Evolutionary conservation across 2,888 invertebrate genomes (phyloP), one percentile per base, ranked within the genome.

Genomic region (Panzeria rudis): DNA sequence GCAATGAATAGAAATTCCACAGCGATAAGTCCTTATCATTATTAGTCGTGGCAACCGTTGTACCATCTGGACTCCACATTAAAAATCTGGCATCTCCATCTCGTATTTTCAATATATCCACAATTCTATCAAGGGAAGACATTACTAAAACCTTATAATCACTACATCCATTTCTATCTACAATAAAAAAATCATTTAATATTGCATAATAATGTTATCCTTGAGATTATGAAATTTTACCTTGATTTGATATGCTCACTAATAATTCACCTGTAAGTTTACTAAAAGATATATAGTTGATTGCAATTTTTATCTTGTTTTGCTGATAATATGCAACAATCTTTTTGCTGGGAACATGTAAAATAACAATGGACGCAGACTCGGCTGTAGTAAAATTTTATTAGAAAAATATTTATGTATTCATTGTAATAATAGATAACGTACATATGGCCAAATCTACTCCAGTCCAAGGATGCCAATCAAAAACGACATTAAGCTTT

Each of bases 391-490:
- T 44, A 73, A 69, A 68, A 52, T 6, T 52, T 32, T n/a, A 9
- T 47, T 13, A 47, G n/a, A 6, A 23, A 23, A 17, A 23, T n/a
- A 20, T 13, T 5, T 61, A 23, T 25, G 5, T 29, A 2, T 29
- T 5, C 5, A 29, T 29, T 29, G 29, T 4, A 29, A 29, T 29
- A 6, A 4, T 17, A 17, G 7, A 13, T 29, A 56, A 87, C 90
- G 88, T 86, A 92, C 93, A 88, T 78, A 93, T 89, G 0, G 90
- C 92, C 69, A 93, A 88, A 84, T 93, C 90, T 2, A 90, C 90
- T 25, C 91, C 92, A 23, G 91, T 91, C 93, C 93, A 93, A 1
- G 93, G 93, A 89, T 93, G 93, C 93, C 93, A 93, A 68, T 92
- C 92, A 23, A 93, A 90, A 32, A 90, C 87, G 8, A 89, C 88